These are phyloP conservation scores for Gymnogyps californianus DNA, from an alignment of 2,113 vertebrate genomes.

Conservation along the genomic window DNA sequence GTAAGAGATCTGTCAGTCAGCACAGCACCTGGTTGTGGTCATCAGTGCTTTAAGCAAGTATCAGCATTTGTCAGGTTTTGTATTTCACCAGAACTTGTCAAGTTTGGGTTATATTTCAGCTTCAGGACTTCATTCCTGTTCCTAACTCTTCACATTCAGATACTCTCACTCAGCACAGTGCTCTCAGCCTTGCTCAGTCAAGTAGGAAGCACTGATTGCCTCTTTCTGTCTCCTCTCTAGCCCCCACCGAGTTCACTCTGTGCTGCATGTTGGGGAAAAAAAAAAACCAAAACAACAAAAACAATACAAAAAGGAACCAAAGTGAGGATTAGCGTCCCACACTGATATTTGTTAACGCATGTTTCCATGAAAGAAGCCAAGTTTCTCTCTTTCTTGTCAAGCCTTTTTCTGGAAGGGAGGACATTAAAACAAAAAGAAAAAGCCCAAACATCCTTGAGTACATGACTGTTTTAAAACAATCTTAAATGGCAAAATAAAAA, in stretches of 20 bases:
- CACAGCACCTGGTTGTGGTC: neutral
- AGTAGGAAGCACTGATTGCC: neutral
- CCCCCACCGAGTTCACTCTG: fast-evolving
- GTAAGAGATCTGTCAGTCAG: neutral
- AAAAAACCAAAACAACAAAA: neutral
- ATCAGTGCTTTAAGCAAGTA: neutral
- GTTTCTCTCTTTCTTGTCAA: neutral
- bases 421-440: neutral
- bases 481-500: neutral
- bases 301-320: neutral
- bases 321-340: neutral
- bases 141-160: neutral
- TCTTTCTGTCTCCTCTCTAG: neutral
- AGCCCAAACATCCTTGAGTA: fast-evolving
- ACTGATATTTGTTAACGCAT: neutral
- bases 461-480: neutral
- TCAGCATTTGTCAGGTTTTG: neutral
- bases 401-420: neutral
- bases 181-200: neutral
- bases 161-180: neutral
- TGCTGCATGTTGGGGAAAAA: neutral
- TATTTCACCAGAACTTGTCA: neutral
- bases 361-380: neutral
- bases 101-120: neutral
- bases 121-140: neutral